Percentiles rank a stretch among this genome's conserved stretches.
Conservation (phyloP, 1,140 invertebrate genomes). For the Mamestra configurata region DNA sequence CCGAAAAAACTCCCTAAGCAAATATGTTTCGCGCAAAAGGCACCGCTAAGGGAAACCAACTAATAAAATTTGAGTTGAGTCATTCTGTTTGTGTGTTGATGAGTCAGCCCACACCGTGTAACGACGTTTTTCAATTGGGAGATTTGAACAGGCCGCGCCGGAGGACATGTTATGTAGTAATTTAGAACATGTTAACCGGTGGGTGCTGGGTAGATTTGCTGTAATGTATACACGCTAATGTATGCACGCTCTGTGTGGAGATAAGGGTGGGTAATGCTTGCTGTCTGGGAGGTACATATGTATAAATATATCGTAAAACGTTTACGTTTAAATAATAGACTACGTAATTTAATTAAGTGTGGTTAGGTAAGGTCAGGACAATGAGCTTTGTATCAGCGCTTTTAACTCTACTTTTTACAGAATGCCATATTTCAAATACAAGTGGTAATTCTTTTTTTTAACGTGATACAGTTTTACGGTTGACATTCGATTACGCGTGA, state of each 20-base stretch:
- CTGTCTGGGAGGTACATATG: not conserved
- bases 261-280: not conserved
- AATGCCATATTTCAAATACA: too few relatives aligned
- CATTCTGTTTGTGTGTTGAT: slow-evolving; percentile 39
- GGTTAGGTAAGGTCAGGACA: too few relatives aligned
- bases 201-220: not conserved
- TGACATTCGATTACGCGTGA: too few relatives aligned
- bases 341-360: too few relatives aligned
- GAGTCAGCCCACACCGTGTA: slow-evolving; percentile 14
- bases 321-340: too few relatives aligned
- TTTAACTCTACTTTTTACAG: too few relatives aligned
- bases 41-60: slow-evolving; percentile 9
- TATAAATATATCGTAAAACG: not conserved
- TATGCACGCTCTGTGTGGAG: not conserved
- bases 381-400: too few relatives aligned
- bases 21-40: slow-evolving; percentile 18
- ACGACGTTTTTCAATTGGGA: slow-evolving; percentile 33
- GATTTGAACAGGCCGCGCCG: slow-evolving; percentile 6
- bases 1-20: slow-evolving; percentile 7
- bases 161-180: slow-evolving; percentile 1
- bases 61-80: slow-evolving; percentile 49
- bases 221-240: not conserved
- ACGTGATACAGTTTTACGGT: too few relatives aligned
- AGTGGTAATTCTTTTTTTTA: too few relatives aligned
- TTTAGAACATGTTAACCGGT: not conserved